A percentile compares a stretch with the other conserved stretches of the same genome.
phyloP scores from a whole-genome alignment of 2,888 invertebrate species.

The Tricholauxania praeusta region DNA sequence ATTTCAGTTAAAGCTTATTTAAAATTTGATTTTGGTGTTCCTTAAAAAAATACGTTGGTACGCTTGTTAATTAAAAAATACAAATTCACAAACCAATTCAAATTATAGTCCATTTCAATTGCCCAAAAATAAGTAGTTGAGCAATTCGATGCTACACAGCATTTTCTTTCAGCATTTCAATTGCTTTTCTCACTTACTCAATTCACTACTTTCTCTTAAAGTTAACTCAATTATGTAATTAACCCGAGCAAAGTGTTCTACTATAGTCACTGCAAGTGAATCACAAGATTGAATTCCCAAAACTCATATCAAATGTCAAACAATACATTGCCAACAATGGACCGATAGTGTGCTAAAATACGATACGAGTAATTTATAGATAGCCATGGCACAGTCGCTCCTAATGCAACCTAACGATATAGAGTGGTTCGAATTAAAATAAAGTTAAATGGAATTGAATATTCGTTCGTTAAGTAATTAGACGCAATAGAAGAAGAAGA shows the following conservation, averaged over 20 bases:
- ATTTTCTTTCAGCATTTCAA: not conserved
- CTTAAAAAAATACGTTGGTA: too few species aligned
- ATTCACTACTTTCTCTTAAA: constrained; percentile 36
- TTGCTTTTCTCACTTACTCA: not conserved
- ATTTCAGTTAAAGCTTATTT: too few species aligned
- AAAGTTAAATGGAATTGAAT: constrained; percentile 12
- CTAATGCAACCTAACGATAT: not conserved
- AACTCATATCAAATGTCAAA: constrained; percentile 59
- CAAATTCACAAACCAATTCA: too few species aligned
- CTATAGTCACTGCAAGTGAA: not conserved
- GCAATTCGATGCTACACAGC: too few species aligned
- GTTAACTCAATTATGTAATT: constrained; percentile 65
- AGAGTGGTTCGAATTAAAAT: constrained; percentile 1
- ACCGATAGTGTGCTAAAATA: too few species aligned
- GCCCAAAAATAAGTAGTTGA: too few species aligned
- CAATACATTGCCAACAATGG: constrained; percentile 45
- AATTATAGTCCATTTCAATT: too few species aligned
- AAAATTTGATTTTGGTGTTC: too few species aligned
- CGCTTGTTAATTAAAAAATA: too few species aligned
- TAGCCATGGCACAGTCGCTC: not conserved
- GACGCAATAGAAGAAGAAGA: not conserved
- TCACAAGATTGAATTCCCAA: constrained; percentile 48
- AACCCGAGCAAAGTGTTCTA: constrained; percentile 56
- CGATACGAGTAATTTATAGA: constrained; percentile 15
- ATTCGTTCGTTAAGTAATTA: constrained; percentile 6